phyloP scores from a whole-genome alignment of 2,797 vertebrate genomes.

The Peromyscus attwateri region DNA sequence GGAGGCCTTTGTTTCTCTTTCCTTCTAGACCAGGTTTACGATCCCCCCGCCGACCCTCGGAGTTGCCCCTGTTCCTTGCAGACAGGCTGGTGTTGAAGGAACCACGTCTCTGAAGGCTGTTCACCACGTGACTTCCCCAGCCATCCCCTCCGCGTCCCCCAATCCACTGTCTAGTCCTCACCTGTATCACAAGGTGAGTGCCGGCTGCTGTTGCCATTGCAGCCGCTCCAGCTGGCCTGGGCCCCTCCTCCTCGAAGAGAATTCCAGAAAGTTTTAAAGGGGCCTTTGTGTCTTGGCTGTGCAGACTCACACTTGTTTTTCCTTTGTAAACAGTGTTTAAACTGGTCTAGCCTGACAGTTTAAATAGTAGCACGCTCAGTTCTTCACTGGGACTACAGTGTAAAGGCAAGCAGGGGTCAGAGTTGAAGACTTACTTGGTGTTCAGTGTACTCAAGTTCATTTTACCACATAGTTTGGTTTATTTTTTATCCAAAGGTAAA shows the following conservation, averaged over 20 bases:
- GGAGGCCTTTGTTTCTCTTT: not conserved
- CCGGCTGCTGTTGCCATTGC: fast-evolving
- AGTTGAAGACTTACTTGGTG: not conserved
- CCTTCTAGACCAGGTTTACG: conserved; percentile 85
- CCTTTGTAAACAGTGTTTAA: not conserved
- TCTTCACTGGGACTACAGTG: not conserved
- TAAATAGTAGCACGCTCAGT: not conserved
- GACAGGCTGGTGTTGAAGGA: conserved; percentile 88
- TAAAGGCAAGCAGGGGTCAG: not conserved
- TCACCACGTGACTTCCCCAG: conserved; percentile 87
- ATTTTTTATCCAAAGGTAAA: not conserved
- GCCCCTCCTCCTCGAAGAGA: not conserved
- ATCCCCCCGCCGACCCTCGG: conserved; percentile 86
- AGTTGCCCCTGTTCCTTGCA: conserved; percentile 87
- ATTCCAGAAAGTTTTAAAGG: not conserved
- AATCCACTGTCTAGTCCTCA: conserved; percentile 87
- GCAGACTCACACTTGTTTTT: not conserved
- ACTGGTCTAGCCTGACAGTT: not conserved
- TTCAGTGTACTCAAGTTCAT: not conserved
- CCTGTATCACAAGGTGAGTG: conserved; percentile 86
- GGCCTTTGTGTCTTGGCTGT: not conserved
- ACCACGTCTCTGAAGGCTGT: conserved; percentile 85
- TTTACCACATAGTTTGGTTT: not conserved
- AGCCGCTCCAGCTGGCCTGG: fast-evolving
- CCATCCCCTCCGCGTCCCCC: conserved; percentile 83